Evolutionary conservation across 2,797 vertebrate species (phyloP), one percentile per base, ranked within the genome.

Genomic region (Micropoecilia bifurca): DNA sequence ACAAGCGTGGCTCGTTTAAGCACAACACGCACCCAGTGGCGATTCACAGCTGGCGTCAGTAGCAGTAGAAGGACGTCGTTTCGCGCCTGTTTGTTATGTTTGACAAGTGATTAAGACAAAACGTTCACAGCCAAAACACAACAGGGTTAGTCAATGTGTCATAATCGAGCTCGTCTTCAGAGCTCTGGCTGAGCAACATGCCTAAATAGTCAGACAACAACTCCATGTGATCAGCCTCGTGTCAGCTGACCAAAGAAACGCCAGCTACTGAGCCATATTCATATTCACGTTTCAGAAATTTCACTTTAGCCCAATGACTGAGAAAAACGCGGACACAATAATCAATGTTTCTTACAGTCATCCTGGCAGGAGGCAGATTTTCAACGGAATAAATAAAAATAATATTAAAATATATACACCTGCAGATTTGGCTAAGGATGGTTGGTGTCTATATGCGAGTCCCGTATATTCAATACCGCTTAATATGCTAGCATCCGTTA

Each of bases 401-500:
- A 36, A 39, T 39, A 39, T 4, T 4, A 4, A 39, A 71, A 18
- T 12, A 74, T 59, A 13, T 53, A 46, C 81, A 78, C 33, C 69
- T 74, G 72, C 4, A 68, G 45, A 14, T 16, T 28, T 71, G 28
- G 36, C 74, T 69, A 30, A 80, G 41, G 47, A 16, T 47, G 55
- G 7, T 28, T 1, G 28, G 81, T 5, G 33, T 10, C 53, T 80
- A 66, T 78, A 66, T 6, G 20, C 66, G 74, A 74, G 50, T 71
- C 47, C 53, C 36, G 69, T 80, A 71, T 68, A 57, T 47, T 12
- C 20, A 57, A 61, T 1, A 59, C 63, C 43, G 43, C 25, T 73
- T 14, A 30, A 48, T 46, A 68, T 47, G 84, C 66, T 91, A 92
- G 84, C 88, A 71, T 22, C 61, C 16, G 57, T 53, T 73, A 50